These are phyloP conservation scores for Spodoptera litura DNA, from an alignment of 1,140 invertebrate genomes.

Conservation along the genomic window DNA sequence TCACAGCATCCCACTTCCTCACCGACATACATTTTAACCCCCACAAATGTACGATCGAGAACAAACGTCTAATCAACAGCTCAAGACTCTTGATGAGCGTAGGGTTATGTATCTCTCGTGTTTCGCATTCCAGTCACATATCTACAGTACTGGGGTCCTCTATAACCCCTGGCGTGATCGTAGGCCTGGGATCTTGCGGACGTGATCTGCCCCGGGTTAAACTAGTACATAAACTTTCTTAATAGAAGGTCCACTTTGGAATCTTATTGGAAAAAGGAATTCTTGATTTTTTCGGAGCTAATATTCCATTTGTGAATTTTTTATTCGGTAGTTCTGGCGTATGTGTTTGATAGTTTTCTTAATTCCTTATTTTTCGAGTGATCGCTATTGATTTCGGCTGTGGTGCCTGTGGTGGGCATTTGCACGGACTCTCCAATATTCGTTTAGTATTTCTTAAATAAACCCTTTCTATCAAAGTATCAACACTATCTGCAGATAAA, in stretches of 20 bases:
- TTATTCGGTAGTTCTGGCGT: too few relatives aligned
- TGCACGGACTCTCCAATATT: too few relatives aligned
- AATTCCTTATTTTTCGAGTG: too few relatives aligned
- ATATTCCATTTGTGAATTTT: too few relatives aligned
- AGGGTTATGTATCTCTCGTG: conserved; percentile 10
- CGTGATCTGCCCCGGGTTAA: conserved; percentile 46
- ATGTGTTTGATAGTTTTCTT: too few relatives aligned
- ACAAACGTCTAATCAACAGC: conserved; percentile 35
- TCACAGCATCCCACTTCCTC: too few relatives aligned
- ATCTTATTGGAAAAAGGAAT: neutral
- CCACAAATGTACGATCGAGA: neutral
- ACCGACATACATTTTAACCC: neutral
- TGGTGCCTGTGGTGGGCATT: too few relatives aligned
- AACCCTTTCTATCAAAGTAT: too few relatives aligned
- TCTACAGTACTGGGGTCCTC: neutral
- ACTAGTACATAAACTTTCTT: neutral
- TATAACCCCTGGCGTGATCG: conserved; percentile 46
- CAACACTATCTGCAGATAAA: too few relatives aligned
- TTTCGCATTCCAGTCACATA: conserved; percentile 38
- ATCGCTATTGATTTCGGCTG: too few relatives aligned
- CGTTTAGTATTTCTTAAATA: too few relatives aligned
- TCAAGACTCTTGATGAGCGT: conserved; percentile 12
- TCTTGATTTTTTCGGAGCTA: neutral
- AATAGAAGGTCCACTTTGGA: neutral
- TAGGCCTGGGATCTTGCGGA: conserved; percentile 45